These are phyloP conservation scores for Ceyx cyanopectus DNA, from an alignment of 2,113 vertebrate species.

Conservation along the genomic window DNA sequence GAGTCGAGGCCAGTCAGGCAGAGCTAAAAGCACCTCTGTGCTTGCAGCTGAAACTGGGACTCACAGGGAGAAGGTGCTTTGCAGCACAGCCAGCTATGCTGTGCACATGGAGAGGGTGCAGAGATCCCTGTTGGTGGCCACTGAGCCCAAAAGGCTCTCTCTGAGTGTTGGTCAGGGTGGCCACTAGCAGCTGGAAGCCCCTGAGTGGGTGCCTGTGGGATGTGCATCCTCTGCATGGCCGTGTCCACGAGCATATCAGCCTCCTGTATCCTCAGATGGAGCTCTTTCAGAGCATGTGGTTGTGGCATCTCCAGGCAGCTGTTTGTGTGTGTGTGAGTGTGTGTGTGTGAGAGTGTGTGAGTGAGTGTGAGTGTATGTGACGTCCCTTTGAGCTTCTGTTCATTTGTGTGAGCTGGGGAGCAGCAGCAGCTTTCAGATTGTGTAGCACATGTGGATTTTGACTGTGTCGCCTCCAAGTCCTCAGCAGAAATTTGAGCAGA, in stretches of 20 bases:
- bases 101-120: accelerated
- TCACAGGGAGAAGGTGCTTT: background rate
- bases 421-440: background rate
- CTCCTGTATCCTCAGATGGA: background rate
- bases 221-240: background rate
- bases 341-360: no score
- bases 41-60: background rate
- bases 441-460: background rate
- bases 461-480: constrained; percentile 17
- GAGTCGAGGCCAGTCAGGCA: background rate
- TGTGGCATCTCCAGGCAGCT: background rate
- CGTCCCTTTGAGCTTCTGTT: background rate
- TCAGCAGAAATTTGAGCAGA: constrained; percentile 56
- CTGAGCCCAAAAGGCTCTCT: background rate
- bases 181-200: background rate
- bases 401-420: background rate
- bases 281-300: accelerated
- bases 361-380: no score
- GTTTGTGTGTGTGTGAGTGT: no score
- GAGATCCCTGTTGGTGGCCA: background rate
- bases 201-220: accelerated
- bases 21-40: background rate
- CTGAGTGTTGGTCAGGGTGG: background rate
- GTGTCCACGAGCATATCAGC: no score
- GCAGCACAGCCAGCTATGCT: accelerated